Percentiles rank a stretch among this genome's conserved stretches.
phyloP scores from a whole-genome alignment of 2,113 vertebrate species.

The Pogona vitticeps region DNA sequence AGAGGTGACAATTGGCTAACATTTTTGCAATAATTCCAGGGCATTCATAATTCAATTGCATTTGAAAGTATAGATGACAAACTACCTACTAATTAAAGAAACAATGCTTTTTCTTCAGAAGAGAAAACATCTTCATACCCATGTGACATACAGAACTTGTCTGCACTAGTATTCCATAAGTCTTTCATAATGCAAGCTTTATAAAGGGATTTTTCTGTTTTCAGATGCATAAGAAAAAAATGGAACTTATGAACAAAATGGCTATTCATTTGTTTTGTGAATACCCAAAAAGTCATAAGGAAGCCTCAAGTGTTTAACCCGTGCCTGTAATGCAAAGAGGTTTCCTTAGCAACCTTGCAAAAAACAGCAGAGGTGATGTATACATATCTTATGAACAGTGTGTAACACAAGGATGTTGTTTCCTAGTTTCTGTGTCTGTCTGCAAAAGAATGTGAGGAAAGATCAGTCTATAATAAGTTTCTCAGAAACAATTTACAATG shows the following conservation, averaged over 20 bases:
- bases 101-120: background rate
- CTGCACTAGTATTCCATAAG: slow-evolving; percentile 12
- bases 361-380: slow-evolving; percentile 62
- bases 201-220: slow-evolving; percentile 34
- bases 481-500: slow-evolving; percentile 45
- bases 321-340: slow-evolving; percentile 56
- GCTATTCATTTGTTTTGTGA: slow-evolving; percentile 66
- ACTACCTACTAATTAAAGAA: slow-evolving; percentile 11
- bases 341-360: slow-evolving; percentile 74
- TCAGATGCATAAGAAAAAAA: slow-evolving; percentile 54
- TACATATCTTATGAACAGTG: slow-evolving; percentile 61
- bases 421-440: slow-evolving; percentile 62
- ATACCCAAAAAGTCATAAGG: slow-evolving; percentile 64
- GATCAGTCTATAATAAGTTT: slow-evolving; percentile 56
- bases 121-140: background rate
- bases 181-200: background rate
- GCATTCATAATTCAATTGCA: background rate
- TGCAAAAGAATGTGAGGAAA: slow-evolving; percentile 60
- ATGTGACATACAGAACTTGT: slow-evolving; percentile 16
- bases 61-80: background rate
- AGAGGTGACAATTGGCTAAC: background rate
- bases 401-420: slow-evolving; percentile 55
- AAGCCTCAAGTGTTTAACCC: slow-evolving; percentile 72
- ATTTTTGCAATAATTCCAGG: background rate
- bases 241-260: slow-evolving; percentile 64